A percentile compares a stretch with the other conserved stretches of the same genome.
phyloP scores from a whole-genome alignment of 2,888 invertebrate species.

The Agapetus fuscipes region DNA sequence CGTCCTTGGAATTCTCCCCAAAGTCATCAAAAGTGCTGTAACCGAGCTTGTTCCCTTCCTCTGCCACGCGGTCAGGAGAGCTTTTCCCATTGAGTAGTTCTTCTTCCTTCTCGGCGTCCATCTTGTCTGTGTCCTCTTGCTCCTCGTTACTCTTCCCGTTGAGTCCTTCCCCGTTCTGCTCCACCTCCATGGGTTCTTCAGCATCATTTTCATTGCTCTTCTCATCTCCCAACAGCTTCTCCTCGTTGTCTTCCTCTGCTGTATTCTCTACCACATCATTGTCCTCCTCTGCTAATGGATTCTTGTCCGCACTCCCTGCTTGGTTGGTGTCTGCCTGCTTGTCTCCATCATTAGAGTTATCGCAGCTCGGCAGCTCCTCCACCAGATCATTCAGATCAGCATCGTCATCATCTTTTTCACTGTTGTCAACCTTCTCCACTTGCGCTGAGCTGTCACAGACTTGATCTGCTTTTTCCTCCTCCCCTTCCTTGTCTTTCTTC shows the following conservation, averaged over 20 bases:
- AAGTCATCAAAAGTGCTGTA: constrained; percentile 13
- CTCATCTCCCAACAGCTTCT: no score
- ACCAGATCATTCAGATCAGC: no score
- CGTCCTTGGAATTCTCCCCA: constrained; percentile 32
- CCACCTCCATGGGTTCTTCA: not conserved
- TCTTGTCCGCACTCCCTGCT: no score
- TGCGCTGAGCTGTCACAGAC: no score
- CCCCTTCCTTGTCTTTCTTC: not conserved
- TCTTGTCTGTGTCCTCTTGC: not conserved
- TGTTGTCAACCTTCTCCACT: not conserved
- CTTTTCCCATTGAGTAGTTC: constrained; percentile 8
- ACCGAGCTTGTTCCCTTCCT: no score
- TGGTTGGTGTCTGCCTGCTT: no score
- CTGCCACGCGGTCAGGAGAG: constrained; percentile 2
- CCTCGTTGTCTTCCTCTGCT: no score
- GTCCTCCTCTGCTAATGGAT: no score
- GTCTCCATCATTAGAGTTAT: no score
- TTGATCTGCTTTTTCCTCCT: not conserved
- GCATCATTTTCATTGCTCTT: no score
- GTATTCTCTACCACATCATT: no score
- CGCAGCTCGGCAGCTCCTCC: no score
- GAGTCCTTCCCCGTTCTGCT: not conserved
- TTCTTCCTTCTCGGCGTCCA: not conserved
- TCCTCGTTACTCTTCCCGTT: not conserved
- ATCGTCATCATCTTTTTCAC: not conserved